Percentiles rank a stretch among this genome's conserved stretches.
phyloP scores from a whole-genome alignment of 2,113 vertebrate genomes.

The Cnemophilus loriae region DNA sequence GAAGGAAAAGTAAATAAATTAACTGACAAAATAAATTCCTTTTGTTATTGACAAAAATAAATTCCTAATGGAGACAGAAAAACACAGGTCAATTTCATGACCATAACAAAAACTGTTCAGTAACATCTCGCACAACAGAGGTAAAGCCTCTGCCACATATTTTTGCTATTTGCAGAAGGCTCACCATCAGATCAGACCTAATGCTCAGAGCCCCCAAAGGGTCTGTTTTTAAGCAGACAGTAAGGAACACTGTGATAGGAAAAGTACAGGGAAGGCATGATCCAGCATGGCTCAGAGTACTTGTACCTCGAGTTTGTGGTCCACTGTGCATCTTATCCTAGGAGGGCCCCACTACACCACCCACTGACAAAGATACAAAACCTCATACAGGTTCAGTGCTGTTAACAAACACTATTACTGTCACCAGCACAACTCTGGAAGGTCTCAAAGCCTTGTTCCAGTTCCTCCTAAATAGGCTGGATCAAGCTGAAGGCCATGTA shows the following conservation, averaged over 20 bases:
- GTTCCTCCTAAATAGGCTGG: neutral
- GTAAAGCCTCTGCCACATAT: neutral
- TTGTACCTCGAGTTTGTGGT: neutral
- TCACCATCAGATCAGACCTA: neutral
- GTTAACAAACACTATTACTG: neutral
- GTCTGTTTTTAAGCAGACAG: neutral
- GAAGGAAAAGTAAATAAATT: neutral
- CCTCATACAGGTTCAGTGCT: accelerated
- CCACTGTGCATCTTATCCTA: neutral
- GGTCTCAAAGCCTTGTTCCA: neutral
- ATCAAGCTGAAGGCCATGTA: neutral
- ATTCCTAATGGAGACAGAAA: neutral
- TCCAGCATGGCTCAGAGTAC: neutral
- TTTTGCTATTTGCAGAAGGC: neutral
- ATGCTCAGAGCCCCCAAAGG: neutral
- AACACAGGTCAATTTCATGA: neutral
- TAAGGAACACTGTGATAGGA: neutral
- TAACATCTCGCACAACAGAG: neutral
- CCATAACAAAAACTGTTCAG: neutral
- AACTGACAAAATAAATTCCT: neutral
- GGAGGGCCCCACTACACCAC: accelerated
- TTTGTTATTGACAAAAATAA: neutral
- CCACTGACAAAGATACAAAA: neutral
- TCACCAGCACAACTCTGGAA: neutral
- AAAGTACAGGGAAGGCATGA: neutral